These are phyloP conservation scores for Apamea anceps DNA, from an alignment of 2,888 invertebrate species.

Conservation along the genomic window DNA sequence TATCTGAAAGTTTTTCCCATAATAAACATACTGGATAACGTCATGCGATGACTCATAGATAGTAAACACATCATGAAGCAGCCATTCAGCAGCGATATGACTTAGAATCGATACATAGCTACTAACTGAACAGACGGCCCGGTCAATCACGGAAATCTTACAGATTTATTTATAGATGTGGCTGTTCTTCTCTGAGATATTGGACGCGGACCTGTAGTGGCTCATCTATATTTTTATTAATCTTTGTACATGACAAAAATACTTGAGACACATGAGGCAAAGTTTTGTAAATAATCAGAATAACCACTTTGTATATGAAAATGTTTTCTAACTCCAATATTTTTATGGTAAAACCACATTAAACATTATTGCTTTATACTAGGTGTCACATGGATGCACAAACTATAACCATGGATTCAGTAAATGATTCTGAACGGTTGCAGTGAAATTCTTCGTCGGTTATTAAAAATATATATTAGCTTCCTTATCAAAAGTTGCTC, in stretches of 20 bases:
- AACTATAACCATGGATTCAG: too few species aligned
- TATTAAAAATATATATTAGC: not conserved
- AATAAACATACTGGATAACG: slow-evolving; percentile 28
- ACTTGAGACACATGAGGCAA: not conserved
- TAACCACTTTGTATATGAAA: not conserved
- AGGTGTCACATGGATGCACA: too few species aligned
- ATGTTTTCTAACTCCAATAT: not conserved
- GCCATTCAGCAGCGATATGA: slow-evolving; percentile 37
- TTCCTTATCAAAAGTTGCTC: not conserved
- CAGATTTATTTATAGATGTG: slow-evolving; percentile 11
- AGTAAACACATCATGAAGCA: slow-evolving; percentile 49
- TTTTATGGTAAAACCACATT: not conserved
- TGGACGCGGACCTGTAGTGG: not conserved
- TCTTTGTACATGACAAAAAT: not conserved
- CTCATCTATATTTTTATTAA: slow-evolving; percentile 1
- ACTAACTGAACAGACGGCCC: slow-evolving; percentile 2
- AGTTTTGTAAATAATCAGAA: slow-evolving; percentile 19
- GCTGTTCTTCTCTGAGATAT: not conserved
- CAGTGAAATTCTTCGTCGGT: too few species aligned
- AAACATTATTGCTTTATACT: not conserved
- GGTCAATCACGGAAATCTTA: slow-evolving; percentile 3
- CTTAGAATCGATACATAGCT: slow-evolving; percentile 24
- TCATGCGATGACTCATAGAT: slow-evolving; percentile 50
- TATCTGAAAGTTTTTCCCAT: slow-evolving; percentile 4
- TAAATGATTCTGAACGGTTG: too few species aligned